These are phyloP conservation scores for Anseranas semipalmata DNA, from an alignment of 2,113 vertebrate species.

Conservation along the genomic window DNA sequence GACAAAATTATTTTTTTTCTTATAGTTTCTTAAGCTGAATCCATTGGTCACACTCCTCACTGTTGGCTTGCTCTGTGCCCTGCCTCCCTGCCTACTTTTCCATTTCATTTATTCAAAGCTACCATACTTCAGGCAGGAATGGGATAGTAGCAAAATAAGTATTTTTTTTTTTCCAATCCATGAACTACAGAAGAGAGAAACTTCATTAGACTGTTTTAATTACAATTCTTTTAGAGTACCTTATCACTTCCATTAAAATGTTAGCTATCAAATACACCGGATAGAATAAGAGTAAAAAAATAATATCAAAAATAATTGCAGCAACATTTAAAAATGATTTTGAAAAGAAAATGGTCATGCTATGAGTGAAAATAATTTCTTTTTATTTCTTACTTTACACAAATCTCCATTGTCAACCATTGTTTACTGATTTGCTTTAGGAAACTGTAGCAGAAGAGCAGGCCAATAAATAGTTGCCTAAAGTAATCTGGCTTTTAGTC, in stretches of 20 bases:
- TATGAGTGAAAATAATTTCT: neutral
- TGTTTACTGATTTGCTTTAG: neutral
- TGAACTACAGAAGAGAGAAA: neutral
- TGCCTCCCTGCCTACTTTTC: accelerated
- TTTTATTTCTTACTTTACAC: neutral
- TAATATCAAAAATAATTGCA: too few relatives aligned
- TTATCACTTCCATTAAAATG: neutral
- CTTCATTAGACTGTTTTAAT: neutral
- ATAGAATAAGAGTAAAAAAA: neutral
- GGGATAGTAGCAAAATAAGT: neutral
- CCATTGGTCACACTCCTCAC: neutral
- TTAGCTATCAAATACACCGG: accelerated
- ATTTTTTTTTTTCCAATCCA: neutral
- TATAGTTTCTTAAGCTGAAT: neutral
- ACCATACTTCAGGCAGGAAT: neutral
- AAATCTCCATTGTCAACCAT: neutral
- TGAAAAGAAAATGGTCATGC: neutral
- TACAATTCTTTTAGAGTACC: neutral
- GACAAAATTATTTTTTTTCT: neutral
- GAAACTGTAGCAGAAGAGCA: neutral
- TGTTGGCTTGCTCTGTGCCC: neutral
- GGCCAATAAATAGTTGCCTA: neutral
- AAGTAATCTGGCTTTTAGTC: neutral
- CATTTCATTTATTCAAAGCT: neutral
- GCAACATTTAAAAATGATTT: neutral